Evolutionary conservation across 2,113 vertebrate genomes (phyloP), one percentile per base, ranked within the genome.

Genomic region (Vidua chalybeata): DNA sequence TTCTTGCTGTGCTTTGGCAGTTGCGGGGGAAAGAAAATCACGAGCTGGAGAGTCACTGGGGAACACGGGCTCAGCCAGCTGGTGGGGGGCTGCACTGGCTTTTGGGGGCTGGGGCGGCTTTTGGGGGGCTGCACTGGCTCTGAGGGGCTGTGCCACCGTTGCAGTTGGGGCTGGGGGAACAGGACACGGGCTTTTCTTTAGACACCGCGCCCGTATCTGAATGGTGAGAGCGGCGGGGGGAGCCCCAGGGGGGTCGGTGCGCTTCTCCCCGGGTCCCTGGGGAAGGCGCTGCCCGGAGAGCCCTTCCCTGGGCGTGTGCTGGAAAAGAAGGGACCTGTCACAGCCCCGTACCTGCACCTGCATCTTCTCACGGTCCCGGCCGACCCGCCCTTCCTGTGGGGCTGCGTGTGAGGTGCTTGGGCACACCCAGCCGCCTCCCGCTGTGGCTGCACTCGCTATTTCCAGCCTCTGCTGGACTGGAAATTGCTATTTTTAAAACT

Each of bases 371-470:
- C 61, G 26, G 55, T 35, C 3, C 54, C 31, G 8, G 59, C 55
- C 5, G 55, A 4, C 93, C 39, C 90, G 18, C 93, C 95, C 95
- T 92, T 91, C 91, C 94, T 83, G 92, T 37, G 91, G 59, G 68
- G 45, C 45, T 33, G 31, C 4, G 30, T 12, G n/a, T 11, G 56
- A n/a, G 55, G 56, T 8, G 87, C 27, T 43, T 3, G 8, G 95
- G 79, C 78, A 71, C 90, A 37, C 90, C 92, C 95, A 63, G 52
- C 22, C 11, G 3, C 84, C 1, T 22, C 58, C 39, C 2, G 8
- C 78, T 30, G n/a, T 1, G 13, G 48, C 83, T 22, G 41, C 69
- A 3, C 20, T 21, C 3, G 26, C 71, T 35, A 1, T 73, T 90
- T 39, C 64, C 87, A 89, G 56, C 68, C 37, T 64, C 31, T 4